Conservation (phyloP, 1,140 invertebrate genomes). For the Drosophila athabasca region DNA sequence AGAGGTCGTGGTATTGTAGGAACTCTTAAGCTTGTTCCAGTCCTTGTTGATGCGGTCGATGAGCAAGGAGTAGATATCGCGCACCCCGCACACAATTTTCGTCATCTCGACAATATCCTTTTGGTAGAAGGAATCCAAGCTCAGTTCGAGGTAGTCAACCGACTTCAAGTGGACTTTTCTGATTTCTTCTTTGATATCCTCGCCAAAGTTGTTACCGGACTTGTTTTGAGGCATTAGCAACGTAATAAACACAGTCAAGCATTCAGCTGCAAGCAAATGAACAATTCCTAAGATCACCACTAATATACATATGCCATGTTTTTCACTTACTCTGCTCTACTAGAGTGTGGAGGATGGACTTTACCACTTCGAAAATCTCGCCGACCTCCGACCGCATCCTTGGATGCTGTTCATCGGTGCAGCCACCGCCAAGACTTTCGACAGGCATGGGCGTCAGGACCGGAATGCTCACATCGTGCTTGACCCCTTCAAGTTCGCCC, state of each 20-base stretch:
- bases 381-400: constrained; percentile 45
- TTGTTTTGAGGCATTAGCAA: no score
- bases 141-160: constrained; percentile 91
- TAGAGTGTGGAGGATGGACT: constrained; percentile 95
- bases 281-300: no score
- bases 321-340: constrained; percentile 95
- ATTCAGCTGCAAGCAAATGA: constrained; percentile 9
- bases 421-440: no score
- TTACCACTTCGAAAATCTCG: constrained; percentile 94
- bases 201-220: constrained; percentile 99
- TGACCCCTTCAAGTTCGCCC: no score
- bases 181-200: constrained; percentile 97
- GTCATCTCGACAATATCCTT: constrained; percentile 92
- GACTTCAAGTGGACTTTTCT: constrained; percentile 99
- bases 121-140: no score
- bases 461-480: no score
- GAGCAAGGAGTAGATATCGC: constrained; percentile 98
- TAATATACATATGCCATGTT: not conserved
- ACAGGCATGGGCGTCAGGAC: no score
- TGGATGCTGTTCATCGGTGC: no score
- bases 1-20: constrained; percentile 92
- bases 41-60: constrained; percentile 98
- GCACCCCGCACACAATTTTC: constrained; percentile 96
- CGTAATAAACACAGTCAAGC: no score
- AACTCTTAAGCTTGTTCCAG: constrained; percentile 97